Conservation (phyloP, 2,797 vertebrate species). For the Molossus alvarezi region DNA sequence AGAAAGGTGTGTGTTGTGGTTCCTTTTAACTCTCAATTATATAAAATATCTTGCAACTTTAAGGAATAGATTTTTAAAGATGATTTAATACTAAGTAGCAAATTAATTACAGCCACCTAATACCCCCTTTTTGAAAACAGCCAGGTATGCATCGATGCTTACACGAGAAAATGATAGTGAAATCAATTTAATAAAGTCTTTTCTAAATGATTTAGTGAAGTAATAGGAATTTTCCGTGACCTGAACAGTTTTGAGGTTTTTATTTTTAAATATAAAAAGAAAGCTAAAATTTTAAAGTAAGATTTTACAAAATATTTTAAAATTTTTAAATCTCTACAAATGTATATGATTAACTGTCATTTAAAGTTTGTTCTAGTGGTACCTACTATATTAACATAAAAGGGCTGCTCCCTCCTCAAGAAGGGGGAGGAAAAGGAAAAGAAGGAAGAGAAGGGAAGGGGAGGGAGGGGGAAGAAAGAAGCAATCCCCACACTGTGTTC, state of each 20-base stretch:
- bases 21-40: constrained; percentile 34
- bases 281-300: constrained; percentile 61
- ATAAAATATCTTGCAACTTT: constrained; percentile 46
- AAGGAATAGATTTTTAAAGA: constrained; percentile 59
- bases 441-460: background rate
- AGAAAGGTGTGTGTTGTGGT: background rate
- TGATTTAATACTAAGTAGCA: constrained; percentile 51
- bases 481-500: background rate
- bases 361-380: background rate
- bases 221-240: constrained; percentile 60
- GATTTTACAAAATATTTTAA: constrained; percentile 65
- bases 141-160: background rate
- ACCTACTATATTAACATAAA: background rate
- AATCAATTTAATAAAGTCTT: background rate
- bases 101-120: constrained; percentile 31
- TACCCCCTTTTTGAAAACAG: background rate
- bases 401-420: background rate
- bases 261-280: constrained; percentile 65
- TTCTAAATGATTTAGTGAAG: constrained; percentile 44
- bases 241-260: constrained; percentile 32
- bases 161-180: constrained; percentile 31
- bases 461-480: background rate
- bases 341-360: background rate
- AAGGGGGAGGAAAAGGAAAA: background rate
- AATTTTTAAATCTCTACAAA: constrained; percentile 50